A percentile compares a stretch with the other conserved stretches of the same genome.
Evolutionary conservation across 2,888 invertebrate genomes (phyloP).

Genomic region (Odontocerum albicorne): DNA sequence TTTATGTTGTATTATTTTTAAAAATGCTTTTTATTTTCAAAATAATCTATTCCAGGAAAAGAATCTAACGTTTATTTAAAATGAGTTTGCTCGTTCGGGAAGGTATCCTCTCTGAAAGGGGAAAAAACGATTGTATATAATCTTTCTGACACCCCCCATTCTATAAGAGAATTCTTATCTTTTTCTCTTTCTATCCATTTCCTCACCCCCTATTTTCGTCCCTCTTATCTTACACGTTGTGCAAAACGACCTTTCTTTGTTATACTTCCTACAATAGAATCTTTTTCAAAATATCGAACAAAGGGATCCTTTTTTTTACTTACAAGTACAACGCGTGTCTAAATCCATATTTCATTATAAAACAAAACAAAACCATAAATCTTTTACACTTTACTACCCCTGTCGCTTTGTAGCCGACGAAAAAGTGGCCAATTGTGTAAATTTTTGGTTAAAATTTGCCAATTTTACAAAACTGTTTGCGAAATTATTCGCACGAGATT

Average conservation of each 20-base stretch:
- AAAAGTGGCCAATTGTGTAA: too few relatives aligned
- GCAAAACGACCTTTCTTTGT: conserved; percentile 10
- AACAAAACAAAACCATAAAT: conserved; percentile 10
- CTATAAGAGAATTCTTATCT: background rate
- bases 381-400: background rate
- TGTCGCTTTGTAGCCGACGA: too few relatives aligned
- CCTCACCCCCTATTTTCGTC: background rate
- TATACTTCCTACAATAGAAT: conserved; percentile 9
- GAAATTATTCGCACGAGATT: conserved; percentile 18
- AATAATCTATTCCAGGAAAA: too few relatives aligned
- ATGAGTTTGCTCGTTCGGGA: too few relatives aligned
- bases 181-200: conserved; percentile 5
- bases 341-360: background rate
- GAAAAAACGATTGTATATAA: conserved; percentile 6
- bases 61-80: too few relatives aligned
- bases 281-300: conserved; percentile 1
- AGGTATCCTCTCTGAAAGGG: background rate
- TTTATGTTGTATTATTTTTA: too few relatives aligned
- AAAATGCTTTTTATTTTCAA: too few relatives aligned
- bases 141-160: conserved; percentile 13
- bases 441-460: background rate
- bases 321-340: background rate
- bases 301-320: background rate
- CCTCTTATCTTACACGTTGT: conserved; percentile 13
- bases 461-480: conserved; percentile 1